Percentiles rank a stretch among this genome's conserved stretches.
Conservation (phyloP, 1,140 invertebrate species). For the Babylonia areolata region DNA sequence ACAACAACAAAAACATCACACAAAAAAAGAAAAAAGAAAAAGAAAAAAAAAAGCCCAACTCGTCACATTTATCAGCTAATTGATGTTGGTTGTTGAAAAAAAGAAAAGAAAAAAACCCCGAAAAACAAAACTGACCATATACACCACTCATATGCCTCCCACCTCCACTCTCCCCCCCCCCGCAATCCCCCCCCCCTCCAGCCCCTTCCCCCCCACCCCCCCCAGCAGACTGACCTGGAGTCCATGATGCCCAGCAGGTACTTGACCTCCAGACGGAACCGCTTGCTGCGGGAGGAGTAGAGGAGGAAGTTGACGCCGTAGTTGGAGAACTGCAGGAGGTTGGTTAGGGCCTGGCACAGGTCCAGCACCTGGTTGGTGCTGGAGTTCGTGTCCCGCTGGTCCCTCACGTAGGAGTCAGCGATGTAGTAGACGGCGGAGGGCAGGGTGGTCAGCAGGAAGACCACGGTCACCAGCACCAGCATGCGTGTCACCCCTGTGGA, state of each 20-base stretch:
- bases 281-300: constrained; percentile 58
- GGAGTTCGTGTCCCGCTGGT: background rate
- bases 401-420: constrained; percentile 45
- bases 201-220: background rate
- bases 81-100: no score
- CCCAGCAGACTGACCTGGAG: background rate
- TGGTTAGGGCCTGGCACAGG: constrained; percentile 42
- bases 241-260: constrained; percentile 25
- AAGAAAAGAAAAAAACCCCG: background rate
- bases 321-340: constrained; percentile 58
- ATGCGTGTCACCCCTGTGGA: constrained; percentile 55
- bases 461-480: constrained; percentile 54
- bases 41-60: no score
- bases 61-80: no score
- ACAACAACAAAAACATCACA: no score
- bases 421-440: constrained; percentile 62
- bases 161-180: no score
- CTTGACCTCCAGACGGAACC: constrained; percentile 54
- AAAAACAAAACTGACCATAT: no score
- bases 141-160: background rate
- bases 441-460: constrained; percentile 62
- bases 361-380: background rate
- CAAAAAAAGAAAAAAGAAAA: background rate
- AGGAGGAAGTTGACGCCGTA: constrained; percentile 63
- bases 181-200: background rate